Percentiles rank a stretch among this genome's conserved stretches.
Evolutionary conservation across 2,113 vertebrate species (phyloP).

Genomic region (Thunnus maccoyii): DNA sequence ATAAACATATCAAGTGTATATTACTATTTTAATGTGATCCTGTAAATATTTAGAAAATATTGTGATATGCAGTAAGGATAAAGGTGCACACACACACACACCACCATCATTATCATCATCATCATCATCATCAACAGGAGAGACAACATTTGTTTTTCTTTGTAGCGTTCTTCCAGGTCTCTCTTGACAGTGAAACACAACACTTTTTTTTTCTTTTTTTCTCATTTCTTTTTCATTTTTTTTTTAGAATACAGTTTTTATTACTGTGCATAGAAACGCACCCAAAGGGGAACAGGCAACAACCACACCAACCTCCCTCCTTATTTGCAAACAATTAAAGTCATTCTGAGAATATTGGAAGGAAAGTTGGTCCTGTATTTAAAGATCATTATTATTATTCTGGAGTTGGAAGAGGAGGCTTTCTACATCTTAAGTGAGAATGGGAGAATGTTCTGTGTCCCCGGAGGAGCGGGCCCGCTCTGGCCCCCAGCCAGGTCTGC

Average conservation of each 20-base stretch:
- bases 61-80: neutral
- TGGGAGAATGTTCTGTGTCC: constrained; percentile 86
- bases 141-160: constrained; percentile 18
- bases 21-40: neutral
- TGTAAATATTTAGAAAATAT: neutral
- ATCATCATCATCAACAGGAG: constrained; percentile 22
- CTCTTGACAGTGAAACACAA: neutral
- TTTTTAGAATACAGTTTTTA: neutral
- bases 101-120: neutral
- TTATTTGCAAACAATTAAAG: constrained; percentile 30
- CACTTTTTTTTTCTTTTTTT: neutral
- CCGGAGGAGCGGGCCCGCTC: constrained; percentile 80
- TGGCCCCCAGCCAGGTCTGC: constrained; percentile 92
- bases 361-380: constrained; percentile 62
- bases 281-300: neutral
- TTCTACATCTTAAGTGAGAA: constrained; percentile 88
- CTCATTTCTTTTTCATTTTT: no score
- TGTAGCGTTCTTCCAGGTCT: constrained; percentile 5
- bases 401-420: constrained; percentile 85
- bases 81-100: neutral
- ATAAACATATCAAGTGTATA: neutral
- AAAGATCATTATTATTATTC: constrained; percentile 49
- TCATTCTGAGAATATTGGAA: constrained; percentile 23
- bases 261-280: neutral
- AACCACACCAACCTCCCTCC: constrained; percentile 14